Percentiles rank a stretch among this genome's conserved stretches.
Evolutionary conservation across 2,797 vertebrate genomes (phyloP).

Genomic region (Periparus ater): DNA sequence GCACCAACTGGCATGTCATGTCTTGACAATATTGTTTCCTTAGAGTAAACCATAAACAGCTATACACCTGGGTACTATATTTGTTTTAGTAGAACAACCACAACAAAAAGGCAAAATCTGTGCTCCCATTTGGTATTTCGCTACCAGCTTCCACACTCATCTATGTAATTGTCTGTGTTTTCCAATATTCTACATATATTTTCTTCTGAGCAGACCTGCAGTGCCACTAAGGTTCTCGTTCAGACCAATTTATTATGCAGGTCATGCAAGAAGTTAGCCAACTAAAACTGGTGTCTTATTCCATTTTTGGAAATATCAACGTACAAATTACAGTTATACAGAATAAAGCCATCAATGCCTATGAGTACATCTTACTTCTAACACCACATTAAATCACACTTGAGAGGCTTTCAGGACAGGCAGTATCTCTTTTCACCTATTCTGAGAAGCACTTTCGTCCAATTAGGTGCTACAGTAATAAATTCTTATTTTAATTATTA

Average conservation of each 20-base stretch:
- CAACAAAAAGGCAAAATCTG: not conserved
- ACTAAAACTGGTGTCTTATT: not conserved
- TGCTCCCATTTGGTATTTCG: not conserved
- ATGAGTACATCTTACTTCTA: not conserved
- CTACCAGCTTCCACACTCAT: not conserved
- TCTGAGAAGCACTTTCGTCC: not conserved
- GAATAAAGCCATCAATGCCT: not conserved
- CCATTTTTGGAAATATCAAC: not conserved
- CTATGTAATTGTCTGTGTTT: not conserved
- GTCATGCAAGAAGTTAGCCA: not conserved
- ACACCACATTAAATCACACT: not conserved
- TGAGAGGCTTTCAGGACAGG: not conserved
- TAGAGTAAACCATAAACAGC: not conserved
- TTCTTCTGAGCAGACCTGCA: not conserved
- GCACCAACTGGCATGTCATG: not conserved
- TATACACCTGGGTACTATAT: not conserved
- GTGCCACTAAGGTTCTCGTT: not conserved
- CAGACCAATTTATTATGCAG: not conserved
- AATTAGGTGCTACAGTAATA: not conserved
- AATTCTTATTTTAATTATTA: not conserved
- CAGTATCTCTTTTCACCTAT: not conserved
- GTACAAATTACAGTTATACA: not conserved
- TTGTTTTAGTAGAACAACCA: not conserved
- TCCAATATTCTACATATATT: not conserved
- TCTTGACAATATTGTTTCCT: not conserved